Base-by-base conservation (phyloP, 2,113 vertebrate species). In the Pleuronectes platessa region DNA sequence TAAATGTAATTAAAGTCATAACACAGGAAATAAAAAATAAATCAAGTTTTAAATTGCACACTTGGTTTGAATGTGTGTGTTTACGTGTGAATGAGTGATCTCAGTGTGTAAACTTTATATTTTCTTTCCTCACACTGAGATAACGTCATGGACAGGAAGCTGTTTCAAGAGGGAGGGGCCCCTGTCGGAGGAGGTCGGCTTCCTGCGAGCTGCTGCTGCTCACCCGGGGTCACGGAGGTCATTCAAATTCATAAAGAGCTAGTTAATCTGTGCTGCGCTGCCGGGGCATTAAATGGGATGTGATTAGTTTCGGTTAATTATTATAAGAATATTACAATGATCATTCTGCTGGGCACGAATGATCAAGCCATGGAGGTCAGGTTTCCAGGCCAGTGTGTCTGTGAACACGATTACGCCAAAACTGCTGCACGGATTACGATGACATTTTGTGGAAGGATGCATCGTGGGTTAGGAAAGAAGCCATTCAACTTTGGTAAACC, bases 91-190 rank as follows among this genome's bases (percentile, higher is more conserved):
- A 60, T 35, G 45, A 42, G 45, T 58, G 8, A 60, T n/a, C 14
- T 71, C 12, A 54, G 13, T 40, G 23, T 61, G 31, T 42, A 6
- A n/a, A n/a, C 17, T 42, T n/a, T 60, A 2, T 37, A 31, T 65
- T 20, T 23, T 31, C 37, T 5, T 20, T 24, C n/a, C 40, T 42
- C 56, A n/a, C 24, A 8, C 7, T 37, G 2, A 67, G 55, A 77
- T 67, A 59, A 23, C 42, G 67, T 55, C 74, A 51, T 40, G 17
- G 63, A 79, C 26, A 74, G 54, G 66, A 70, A 74, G 58, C 27
- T 18, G 42, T 51, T 5, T 74, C 72, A 3, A 71, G 60, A 74
- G 61, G 61, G 60, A 72, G 59, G 63, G 53, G 26, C 26, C 54
- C 14, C 11, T 8, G 6, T 37, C 18, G 6, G 51, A 82, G 20